Conservation (phyloP, 2,113 vertebrate species). For the Hypanus sabinus region DNA sequence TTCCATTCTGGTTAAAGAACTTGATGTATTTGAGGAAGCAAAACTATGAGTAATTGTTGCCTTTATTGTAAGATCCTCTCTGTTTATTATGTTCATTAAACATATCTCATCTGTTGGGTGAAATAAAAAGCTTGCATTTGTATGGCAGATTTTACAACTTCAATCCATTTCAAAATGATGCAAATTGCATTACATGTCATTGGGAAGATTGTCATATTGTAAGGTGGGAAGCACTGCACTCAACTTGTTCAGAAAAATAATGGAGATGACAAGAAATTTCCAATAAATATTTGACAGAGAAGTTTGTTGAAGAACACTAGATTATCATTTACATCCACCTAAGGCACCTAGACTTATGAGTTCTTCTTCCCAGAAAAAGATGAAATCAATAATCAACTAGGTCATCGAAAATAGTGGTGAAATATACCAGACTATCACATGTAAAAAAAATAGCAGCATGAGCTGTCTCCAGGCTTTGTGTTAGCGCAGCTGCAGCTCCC, state of each 20-base stretch:
- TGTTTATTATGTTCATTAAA: no score
- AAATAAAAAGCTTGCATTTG: not conserved
- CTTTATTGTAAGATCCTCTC: not conserved
- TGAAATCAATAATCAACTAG: no score
- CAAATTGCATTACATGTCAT: not conserved
- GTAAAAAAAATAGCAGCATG: not conserved
- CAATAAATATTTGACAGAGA: not conserved
- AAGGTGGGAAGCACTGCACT: not conserved
- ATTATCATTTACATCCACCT: not conserved
- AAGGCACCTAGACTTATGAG: not conserved
- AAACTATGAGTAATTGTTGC: not conserved
- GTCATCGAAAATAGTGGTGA: not conserved
- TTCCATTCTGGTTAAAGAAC: not conserved
- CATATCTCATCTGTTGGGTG: not conserved
- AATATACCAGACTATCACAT: not conserved
- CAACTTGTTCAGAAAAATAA: not conserved
- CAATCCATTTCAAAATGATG: not conserved
- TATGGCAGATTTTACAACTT: not conserved
- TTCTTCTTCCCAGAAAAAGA: not conserved
- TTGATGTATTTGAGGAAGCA: not conserved
- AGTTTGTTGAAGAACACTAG: not conserved
- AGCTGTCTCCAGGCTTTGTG: not conserved
- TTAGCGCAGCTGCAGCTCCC: constrained; percentile 43
- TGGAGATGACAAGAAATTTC: not conserved
- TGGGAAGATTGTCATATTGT: not conserved